Evolutionary conservation across 2,888 invertebrate genomes (phyloP).

Genomic region (Epicampocera succincta): DNA sequence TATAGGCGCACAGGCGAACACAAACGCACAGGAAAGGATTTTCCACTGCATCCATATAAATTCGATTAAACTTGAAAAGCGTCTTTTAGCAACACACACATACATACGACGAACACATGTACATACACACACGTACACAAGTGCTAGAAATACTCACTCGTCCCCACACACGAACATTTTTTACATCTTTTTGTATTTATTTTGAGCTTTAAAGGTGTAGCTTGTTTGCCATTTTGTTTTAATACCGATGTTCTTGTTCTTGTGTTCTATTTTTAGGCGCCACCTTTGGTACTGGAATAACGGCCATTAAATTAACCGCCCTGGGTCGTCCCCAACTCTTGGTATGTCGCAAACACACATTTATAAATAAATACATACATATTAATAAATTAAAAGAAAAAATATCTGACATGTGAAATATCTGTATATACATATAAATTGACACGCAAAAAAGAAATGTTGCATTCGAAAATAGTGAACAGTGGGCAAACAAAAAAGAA

Average conservation of each 20-base stretch:
- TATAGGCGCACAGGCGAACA: neutral
- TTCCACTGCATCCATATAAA: neutral
- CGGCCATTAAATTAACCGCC: conserved; percentile 98
- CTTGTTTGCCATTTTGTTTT: neutral
- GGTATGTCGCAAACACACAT: conserved; percentile 84
- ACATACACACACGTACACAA: neutral
- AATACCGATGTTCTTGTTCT: conserved; percentile 1
- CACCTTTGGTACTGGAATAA: conserved; percentile 96
- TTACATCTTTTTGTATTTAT: no score
- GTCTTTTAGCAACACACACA: neutral
- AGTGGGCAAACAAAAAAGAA: no score
- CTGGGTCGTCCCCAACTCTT: conserved; percentile 96
- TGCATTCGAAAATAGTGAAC: no score
- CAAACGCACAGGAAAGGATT: neutral
- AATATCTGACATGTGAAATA: no score
- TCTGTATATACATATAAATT: no score
- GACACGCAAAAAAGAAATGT: no score
- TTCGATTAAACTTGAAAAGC: conserved; percentile 18
- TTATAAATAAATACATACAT: conserved; percentile 20
- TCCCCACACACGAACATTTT: no score
- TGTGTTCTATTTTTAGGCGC: conserved; percentile 85
- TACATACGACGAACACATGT: neutral
- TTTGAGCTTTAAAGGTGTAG: conserved; percentile 11
- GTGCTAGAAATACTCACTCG: no score
- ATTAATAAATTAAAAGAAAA: neutral